Base-by-base conservation (phyloP, 2,888 invertebrate genomes). In the Vanessa cardui region DNA sequence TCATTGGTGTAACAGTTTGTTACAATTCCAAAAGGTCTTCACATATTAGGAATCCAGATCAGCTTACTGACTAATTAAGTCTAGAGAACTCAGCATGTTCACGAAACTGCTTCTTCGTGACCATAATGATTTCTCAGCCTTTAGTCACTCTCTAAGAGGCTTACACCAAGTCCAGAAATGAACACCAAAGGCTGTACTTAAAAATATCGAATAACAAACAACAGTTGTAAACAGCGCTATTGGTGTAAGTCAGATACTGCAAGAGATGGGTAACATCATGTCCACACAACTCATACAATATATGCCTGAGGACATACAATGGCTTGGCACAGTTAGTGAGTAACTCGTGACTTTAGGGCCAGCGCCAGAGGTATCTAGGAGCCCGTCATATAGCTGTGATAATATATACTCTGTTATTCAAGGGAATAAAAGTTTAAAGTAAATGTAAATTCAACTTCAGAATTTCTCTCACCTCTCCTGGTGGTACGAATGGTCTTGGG, bases 31-130 rank as follows among this genome's bases (percentile, higher is more conserved):
- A 73, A 80, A 83, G 84, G 83, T 76, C 74, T 73, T 76, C 78
- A 82, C 88, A 89, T 85, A 79, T 73, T 79, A 87, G 88, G 82
- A 86, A 83, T 81, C 72, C 70, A 80, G 84, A 79, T 82, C 80
- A 86, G 88, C 87, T 84, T 83, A 85, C 80, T 56, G 54, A 56
- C 33, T 82, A 81, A 82, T 82, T 87, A 88, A 87, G 89, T 89
- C 88, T 86, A 87, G 90, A 92, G 92, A 90, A 90, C 81, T 79
- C 83, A 73, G 77, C 88, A 91, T 88, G 89, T 77, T 79, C 82
- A 86, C 83, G 83, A 91, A 83, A 81, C 54, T 74, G 16, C 15
- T 16, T 66, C 80, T 80, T 88, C 85, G 79, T 83, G 83, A 81
- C 74, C 90, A 90, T 88, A 90, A 84, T 79, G 83, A 77, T 78